Percentiles rank a stretch among this genome's conserved stretches.
Evolutionary conservation across 2,797 vertebrate genomes (phyloP).

Genomic region (Falco peregrinus): DNA sequence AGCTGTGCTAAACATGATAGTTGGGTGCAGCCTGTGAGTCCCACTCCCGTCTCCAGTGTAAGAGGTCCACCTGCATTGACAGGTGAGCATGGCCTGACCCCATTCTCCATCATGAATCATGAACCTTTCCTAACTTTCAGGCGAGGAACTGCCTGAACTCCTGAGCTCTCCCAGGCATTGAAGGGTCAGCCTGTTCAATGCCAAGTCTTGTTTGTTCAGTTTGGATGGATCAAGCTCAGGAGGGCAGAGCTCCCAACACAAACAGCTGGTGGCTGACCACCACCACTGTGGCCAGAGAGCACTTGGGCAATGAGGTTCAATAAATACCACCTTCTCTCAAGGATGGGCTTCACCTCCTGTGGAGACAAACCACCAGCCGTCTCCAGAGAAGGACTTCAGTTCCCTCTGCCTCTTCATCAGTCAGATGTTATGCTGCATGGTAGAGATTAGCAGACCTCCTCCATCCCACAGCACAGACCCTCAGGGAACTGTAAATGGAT

Average conservation of each 20-base stretch:
- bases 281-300: neutral
- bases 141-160: neutral
- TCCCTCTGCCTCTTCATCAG: neutral
- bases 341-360: neutral
- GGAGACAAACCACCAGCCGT: neutral
- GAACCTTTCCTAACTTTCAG: neutral
- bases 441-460: neutral
- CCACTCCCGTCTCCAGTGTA: neutral
- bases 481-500: neutral
- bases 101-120: neutral
- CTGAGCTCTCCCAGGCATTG: neutral
- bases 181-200: neutral
- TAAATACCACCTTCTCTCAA: neutral
- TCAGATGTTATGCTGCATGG: neutral
- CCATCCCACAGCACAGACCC: neutral
- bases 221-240: neutral
- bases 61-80: neutral
- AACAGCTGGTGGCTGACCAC: neutral
- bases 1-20: neutral
- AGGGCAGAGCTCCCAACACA: neutral
- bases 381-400: neutral
- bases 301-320: neutral
- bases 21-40: neutral
- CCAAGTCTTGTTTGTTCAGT: neutral
- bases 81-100: neutral